These are phyloP conservation scores for Monomorium pharaonis DNA, from an alignment of 1,140 invertebrate genomes.

Conservation along the genomic window DNA sequence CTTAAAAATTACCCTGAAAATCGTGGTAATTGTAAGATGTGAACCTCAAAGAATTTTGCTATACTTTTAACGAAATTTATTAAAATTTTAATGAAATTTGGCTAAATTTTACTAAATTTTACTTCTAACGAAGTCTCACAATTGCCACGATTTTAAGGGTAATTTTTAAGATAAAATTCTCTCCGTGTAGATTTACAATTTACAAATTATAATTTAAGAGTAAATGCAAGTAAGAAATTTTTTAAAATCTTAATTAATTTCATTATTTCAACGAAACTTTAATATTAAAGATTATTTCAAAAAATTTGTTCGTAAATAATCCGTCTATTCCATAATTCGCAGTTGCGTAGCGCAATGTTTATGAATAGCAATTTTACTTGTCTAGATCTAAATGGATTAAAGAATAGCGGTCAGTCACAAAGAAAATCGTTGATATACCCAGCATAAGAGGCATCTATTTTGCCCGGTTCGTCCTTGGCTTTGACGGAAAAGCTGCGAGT, in stretches of 20 bases:
- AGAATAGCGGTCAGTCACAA: not conserved
- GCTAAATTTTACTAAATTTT: no score
- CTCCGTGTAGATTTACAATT: no score
- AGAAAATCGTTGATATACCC: not conserved
- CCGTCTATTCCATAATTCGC: not conserved
- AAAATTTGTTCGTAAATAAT: not conserved
- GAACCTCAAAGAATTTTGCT: no score
- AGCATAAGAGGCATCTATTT: not conserved
- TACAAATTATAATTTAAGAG: not conserved
- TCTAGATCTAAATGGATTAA: not conserved
- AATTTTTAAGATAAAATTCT: no score
- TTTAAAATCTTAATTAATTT: not conserved
- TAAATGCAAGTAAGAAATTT: not conserved
- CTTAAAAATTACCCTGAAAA: no score
- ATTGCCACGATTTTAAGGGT: no score
- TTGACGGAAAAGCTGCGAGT: constrained; percentile 17
- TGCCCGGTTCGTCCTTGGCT: not conserved
- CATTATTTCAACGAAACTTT: not conserved
- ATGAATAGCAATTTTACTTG: not conserved
- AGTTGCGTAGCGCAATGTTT: not conserved
- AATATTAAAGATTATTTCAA: not conserved
- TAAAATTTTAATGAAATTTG: no score
- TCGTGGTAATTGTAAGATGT: no score
- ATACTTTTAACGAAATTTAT: no score
- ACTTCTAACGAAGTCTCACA: no score